Conservation (phyloP, 2,888 invertebrate genomes). For the Dryocosmus kuriphilus region DNA sequence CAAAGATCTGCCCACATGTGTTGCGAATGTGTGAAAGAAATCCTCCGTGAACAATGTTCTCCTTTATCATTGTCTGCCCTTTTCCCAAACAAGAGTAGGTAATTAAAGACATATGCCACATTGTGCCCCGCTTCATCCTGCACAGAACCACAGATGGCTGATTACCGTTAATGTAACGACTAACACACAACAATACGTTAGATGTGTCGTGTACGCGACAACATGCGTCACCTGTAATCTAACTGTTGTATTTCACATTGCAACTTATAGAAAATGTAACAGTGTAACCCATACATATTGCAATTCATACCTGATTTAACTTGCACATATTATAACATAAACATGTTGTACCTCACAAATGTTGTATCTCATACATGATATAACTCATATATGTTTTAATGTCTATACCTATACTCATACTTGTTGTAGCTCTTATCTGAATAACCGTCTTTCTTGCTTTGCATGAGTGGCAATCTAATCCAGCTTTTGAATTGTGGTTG, state of each 20-base stretch:
- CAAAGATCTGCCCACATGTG: constrained; percentile 20
- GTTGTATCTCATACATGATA: neutral
- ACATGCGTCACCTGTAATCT: constrained; percentile 16
- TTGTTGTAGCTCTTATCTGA: neutral
- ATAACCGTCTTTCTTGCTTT: neutral
- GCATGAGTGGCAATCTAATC: neutral
- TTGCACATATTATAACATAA: neutral
- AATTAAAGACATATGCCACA: constrained; percentile 28
- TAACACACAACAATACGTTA: constrained; percentile 14
- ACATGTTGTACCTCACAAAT: neutral
- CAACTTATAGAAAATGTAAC: neutral
- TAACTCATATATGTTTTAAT: neutral
- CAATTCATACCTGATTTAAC: constrained; percentile 6
- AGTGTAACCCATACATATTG: neutral
- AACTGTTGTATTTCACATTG: neutral
- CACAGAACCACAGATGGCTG: constrained; percentile 28
- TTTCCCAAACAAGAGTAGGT: constrained; percentile 29
- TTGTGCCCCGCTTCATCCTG: constrained; percentile 29
- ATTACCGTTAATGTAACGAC: constrained; percentile 31
- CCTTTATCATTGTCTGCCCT: constrained; percentile 26
- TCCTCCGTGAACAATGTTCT: constrained; percentile 16
- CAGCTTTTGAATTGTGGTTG: neutral
- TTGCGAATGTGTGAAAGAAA: constrained; percentile 39
- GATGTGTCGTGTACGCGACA: constrained; percentile 15
- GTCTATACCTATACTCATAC: neutral